Percentiles rank a stretch among this genome's conserved stretches.
Conservation (phyloP, 1,140 invertebrate genomes). For the Bombyx mandarina region DNA sequence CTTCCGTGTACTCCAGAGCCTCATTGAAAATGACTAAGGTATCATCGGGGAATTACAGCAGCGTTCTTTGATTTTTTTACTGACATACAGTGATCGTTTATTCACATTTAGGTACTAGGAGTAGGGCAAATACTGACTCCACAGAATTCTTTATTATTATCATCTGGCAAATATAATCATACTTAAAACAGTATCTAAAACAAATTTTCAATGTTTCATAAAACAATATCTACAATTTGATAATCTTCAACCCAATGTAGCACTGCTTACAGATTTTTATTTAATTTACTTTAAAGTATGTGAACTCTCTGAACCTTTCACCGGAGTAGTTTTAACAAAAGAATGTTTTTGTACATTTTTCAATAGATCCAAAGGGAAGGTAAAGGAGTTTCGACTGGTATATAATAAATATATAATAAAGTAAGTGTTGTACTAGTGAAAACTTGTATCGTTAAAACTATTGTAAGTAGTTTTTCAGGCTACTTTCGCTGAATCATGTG, state of each 20-base stretch:
- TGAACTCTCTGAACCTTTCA: neutral
- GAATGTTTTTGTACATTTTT: neutral
- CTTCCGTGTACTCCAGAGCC: neutral
- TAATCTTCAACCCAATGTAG: no score
- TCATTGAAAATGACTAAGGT: no score
- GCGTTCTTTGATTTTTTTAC: no score
- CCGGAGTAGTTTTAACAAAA: neutral
- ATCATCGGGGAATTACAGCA: no score
- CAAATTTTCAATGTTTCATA: no score
- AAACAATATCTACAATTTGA: no score
- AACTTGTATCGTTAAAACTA: neutral
- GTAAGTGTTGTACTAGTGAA: neutral
- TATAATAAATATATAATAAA: neutral
- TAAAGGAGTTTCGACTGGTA: neutral
- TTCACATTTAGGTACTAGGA: neutral
- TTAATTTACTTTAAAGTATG: no score
- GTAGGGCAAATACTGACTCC: neutral
- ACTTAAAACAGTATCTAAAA: no score
- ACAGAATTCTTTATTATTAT: neutral
- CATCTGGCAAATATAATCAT: no score
- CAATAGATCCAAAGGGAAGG: neutral
- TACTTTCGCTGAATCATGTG: constrained; percentile 15
- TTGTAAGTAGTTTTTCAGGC: neutral
- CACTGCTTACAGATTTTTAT: no score
- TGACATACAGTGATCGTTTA: neutral